Evolutionary conservation across 2,888 invertebrate species (phyloP).

Genomic region (Pimpla rufipes): DNA sequence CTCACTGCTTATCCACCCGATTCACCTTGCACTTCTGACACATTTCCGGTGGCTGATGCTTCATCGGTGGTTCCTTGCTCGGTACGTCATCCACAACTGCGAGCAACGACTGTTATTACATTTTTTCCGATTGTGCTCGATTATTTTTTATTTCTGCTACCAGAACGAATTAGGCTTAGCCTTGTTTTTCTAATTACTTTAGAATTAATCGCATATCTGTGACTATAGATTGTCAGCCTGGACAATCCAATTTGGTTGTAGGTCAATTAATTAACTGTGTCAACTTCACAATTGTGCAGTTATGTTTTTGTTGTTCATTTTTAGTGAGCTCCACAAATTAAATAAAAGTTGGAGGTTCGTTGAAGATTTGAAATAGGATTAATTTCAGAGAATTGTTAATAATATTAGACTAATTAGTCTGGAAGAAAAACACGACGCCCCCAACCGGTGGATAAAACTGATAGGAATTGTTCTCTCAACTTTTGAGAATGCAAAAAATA

Average conservation of each 20-base stretch:
- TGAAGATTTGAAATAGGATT: too few species aligned
- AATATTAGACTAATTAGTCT: too few species aligned
- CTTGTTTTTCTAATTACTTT: constrained; percentile 9
- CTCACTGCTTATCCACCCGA: constrained; percentile 69
- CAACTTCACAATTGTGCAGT: background rate
- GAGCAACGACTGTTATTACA: background rate
- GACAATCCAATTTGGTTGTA: background rate
- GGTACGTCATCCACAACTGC: constrained; percentile 24
- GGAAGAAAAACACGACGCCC: too few species aligned
- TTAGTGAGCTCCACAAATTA: background rate
- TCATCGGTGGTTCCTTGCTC: constrained; percentile 8
- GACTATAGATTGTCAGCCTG: background rate
- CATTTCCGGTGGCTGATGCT: constrained; percentile 60
- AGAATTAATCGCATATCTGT: constrained; percentile 5
- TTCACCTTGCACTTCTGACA: constrained; percentile 74
- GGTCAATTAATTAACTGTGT: background rate
- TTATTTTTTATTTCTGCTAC: background rate
- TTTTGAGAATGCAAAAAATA: too few species aligned
- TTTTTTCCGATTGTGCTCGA: background rate
- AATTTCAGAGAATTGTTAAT: too few species aligned
- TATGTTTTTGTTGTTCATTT: background rate
- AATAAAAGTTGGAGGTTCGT: background rate
- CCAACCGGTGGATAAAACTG: too few species aligned
- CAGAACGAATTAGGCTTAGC: background rate
- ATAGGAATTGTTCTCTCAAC: too few species aligned